Evolutionary conservation across 2,888 invertebrate genomes (phyloP), one percentile per base, ranked within the genome.

Genomic region (Strigamia transsilvanica): DNA sequence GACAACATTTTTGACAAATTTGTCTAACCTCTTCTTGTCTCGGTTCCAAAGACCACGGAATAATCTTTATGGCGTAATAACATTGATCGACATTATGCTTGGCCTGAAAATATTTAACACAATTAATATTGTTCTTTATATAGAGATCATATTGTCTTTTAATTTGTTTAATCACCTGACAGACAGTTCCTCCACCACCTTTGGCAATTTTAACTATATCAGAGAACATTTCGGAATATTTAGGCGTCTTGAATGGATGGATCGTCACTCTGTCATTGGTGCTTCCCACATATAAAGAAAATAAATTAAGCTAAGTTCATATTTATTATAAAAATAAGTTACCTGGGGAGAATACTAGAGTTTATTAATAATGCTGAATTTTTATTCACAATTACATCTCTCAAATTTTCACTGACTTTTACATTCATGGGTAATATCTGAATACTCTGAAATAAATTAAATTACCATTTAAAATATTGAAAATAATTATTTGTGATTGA

Each of bases 151-250:
- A n/a, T n/a, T n/a, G n/a, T 27, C 1, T 27, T 27, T 27, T 18
- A 6, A 23, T 9, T 4, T 38, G 6, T 38, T 4, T 38, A 38
- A 38, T 79, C 41, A 79, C 79, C 79, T 38, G 4, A 79, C 15
- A 79, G 9, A 79, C 79, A 18, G 12, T 38, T 21, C 79, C 79
- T 3, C 79, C 79, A 41, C 79, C 79, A 10, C 79, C 79, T 79
- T 18, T 38, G 42, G 21, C 79, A 41, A 79, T 79, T 23, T 79
- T 73, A 5, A 12, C 3, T 32, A 73, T 32, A 15, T 73, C 7
- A 10, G 73, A 15, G 32, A 73, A 73, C 32, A 73, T 73, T 56
- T 56, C 56, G 32, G 15, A 73, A 27, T 73, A 56, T 56, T 56
- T 56, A 0, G 56, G 56, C n/a, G 1, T 56, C n/a, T 56, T 18